These are phyloP conservation scores for Galeopsomyia nigrocyanea DNA, from an alignment of 2,888 invertebrate genomes.

Conservation along the genomic window DNA sequence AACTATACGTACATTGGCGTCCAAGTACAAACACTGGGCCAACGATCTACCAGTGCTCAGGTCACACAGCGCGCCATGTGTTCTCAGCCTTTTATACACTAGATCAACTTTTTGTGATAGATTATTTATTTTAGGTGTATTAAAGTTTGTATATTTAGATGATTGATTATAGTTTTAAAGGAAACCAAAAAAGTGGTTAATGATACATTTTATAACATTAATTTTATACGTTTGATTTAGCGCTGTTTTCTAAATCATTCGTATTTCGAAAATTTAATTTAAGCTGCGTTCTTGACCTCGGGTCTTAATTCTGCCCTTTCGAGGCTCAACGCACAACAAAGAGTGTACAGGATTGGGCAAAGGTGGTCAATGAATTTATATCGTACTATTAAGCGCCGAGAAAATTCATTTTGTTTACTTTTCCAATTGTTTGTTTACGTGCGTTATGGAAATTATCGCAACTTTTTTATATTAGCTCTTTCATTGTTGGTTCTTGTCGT, in stretches of 20 bases:
- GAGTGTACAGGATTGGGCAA: too few species aligned
- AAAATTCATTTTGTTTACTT: slow-evolving; percentile 30
- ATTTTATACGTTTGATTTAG: too few species aligned
- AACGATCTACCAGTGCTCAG: too few species aligned
- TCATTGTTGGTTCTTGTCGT: slow-evolving; percentile 28
- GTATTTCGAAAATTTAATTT: too few species aligned
- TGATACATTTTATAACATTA: not conserved
- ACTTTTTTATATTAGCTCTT: slow-evolving; percentile 7
- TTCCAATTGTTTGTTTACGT: slow-evolving; percentile 25
- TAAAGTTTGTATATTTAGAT: slow-evolving; percentile 53
- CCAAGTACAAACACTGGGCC: too few species aligned
- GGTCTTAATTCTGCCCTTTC: not conserved
- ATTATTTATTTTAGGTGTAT: slow-evolving; percentile 65
- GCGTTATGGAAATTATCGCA: slow-evolving; percentile 16
- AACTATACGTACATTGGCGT: slow-evolving; percentile 35
- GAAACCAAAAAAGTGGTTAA: slow-evolving; percentile 8
- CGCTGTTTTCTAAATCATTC: too few species aligned
- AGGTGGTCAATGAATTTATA: slow-evolving; percentile 12
- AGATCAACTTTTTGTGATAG: slow-evolving; percentile 67
- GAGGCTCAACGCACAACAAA: too few species aligned
- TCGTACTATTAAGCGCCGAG: slow-evolving; percentile 28
- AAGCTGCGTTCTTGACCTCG: too few species aligned
- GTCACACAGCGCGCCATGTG: too few species aligned
- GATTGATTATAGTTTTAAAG: slow-evolving; percentile 19
- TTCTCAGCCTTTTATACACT: slow-evolving; percentile 28